phyloP scores from a whole-genome alignment of 2,797 vertebrate species.

The Sebastes wilsoni region DNA sequence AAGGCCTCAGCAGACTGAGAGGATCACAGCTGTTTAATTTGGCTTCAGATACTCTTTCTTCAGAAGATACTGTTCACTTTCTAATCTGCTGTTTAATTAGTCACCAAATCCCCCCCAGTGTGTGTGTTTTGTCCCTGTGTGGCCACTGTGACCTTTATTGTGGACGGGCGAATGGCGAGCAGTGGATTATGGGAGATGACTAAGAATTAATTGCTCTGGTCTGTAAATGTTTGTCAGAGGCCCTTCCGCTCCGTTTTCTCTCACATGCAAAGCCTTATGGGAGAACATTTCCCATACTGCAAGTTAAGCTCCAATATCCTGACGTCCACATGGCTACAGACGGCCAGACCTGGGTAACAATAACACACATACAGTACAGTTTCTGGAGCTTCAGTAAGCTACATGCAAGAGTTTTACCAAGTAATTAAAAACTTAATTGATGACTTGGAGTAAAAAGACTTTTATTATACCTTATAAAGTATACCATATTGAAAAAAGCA shows the following conservation, averaged over 20 bases:
- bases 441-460: background rate
- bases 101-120: constrained; percentile 12
- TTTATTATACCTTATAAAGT: background rate
- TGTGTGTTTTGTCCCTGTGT: constrained; percentile 14
- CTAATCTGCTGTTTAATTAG: constrained; percentile 44
- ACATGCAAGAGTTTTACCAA: background rate
- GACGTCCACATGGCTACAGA: background rate
- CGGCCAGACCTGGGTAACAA: background rate
- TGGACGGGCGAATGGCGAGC: background rate
- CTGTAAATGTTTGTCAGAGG: constrained; percentile 27
- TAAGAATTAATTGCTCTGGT: constrained; percentile 22
- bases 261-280: background rate
- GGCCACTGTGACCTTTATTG: constrained; percentile 13
- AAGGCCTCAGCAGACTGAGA: constrained; percentile 11
- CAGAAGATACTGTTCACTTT: constrained; percentile 3
- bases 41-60: constrained; percentile 18
- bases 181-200: constrained; percentile 22
- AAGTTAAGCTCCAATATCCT: constrained; percentile 4
- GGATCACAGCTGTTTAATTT: constrained; percentile 41
- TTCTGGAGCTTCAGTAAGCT: background rate
- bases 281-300: background rate
- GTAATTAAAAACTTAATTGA: background rate
- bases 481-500: background rate
- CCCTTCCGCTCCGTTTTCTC: background rate
- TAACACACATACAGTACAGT: background rate